These are phyloP conservation scores for Platycheirus rosarum DNA, from an alignment of 2,888 invertebrate genomes.

Conservation along the genomic window DNA sequence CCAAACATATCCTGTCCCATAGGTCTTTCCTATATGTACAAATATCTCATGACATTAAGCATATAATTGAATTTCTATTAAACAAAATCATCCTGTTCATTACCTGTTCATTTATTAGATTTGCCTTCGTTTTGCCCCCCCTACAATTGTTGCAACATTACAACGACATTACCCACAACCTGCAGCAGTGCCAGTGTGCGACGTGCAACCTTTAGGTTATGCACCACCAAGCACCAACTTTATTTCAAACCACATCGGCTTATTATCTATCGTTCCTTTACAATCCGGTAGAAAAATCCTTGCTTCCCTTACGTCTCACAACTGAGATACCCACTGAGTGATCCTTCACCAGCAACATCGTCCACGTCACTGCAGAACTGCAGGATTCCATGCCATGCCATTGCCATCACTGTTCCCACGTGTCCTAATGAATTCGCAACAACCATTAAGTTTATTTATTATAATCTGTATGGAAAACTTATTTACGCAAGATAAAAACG, in stretches of 20 bases:
- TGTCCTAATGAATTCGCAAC: conserved; percentile 75
- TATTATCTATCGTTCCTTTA: conserved; percentile 35
- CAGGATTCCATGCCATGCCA: conserved; percentile 33
- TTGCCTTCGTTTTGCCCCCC: conserved; percentile 32
- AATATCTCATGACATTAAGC: neutral
- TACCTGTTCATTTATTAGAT: conserved; percentile 51
- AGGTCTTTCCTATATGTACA: too few relatives aligned
- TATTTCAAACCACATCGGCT: conserved; percentile 30
- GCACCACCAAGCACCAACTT: conserved; percentile 7
- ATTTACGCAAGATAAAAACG: conserved; percentile 64
- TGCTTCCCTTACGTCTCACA: conserved; percentile 15
- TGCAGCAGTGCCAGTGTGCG: too few relatives aligned
- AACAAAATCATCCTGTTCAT: conserved; percentile 31
- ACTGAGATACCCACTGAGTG: conserved; percentile 1
- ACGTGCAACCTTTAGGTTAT: conserved; percentile 17
- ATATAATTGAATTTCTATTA: conserved; percentile 19
- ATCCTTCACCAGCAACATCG: conserved; percentile 22
- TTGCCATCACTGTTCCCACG: conserved; percentile 70
- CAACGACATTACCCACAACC: conserved; percentile 47
- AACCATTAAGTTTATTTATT: conserved; percentile 67
- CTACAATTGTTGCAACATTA: conserved; percentile 29
- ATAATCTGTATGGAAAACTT: conserved; percentile 54
- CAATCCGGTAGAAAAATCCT: neutral
- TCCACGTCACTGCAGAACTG: conserved; percentile 1
- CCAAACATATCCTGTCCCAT: too few relatives aligned